Evolutionary conservation across 2,113 vertebrate genomes (phyloP).

Genomic region (Brienomyrus longianalis): DNA sequence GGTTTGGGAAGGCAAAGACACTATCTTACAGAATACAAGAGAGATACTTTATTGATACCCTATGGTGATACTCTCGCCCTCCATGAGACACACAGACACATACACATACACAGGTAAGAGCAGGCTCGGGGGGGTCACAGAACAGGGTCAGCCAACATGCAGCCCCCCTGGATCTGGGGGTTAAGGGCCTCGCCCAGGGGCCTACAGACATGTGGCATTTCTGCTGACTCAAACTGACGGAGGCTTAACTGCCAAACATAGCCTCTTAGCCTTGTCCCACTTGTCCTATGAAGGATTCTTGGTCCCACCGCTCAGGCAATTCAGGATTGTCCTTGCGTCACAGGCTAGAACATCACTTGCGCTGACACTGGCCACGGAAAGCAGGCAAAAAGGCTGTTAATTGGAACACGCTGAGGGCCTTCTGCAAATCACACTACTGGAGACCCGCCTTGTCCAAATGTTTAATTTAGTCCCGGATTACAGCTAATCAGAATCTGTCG

Average conservation of each 20-base stretch:
- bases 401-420: neutral
- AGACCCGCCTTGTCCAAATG: neutral
- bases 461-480: constrained; percentile 12
- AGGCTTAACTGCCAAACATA: neutral
- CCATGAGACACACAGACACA: neutral
- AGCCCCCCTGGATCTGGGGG: neutral
- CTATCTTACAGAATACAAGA: neutral
- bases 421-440: neutral
- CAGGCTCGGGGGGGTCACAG: neutral
- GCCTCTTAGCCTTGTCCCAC: neutral
- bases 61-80: neutral
- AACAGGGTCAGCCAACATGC: neutral
- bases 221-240: neutral
- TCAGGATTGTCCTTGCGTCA: neutral
- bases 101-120: neutral
- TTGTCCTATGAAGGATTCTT: neutral
- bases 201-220: neutral
- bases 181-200: neutral
- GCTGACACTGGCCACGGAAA: neutral
- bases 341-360: neutral
- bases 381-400: neutral
- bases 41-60: neutral
- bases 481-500: constrained; percentile 7
- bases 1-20: neutral
- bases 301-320: neutral